phyloP scores from a whole-genome alignment of 2,888 invertebrate species.

The Ormyrus pomaceus region DNA sequence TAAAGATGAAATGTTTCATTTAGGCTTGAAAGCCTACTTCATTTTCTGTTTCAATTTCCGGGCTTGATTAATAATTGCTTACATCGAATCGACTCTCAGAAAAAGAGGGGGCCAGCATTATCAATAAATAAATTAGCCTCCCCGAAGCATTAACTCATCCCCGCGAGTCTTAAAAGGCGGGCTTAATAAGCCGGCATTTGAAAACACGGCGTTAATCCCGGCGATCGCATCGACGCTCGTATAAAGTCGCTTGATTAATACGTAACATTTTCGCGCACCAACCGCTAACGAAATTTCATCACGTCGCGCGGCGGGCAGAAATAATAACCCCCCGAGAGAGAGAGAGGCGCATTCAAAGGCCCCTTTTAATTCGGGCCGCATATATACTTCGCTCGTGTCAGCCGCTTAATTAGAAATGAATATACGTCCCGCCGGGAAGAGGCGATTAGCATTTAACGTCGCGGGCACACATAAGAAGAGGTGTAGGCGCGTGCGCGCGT shows the following conservation, averaged over 20 bases:
- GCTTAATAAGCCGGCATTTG: too few species aligned
- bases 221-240: not conserved
- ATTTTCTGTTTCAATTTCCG: too few species aligned
- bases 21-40: too few species aligned
- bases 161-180: too few species aligned
- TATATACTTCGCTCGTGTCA: conserved; percentile 21
- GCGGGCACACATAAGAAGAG: not conserved
- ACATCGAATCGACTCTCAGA: too few species aligned
- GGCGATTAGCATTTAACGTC: conserved; percentile 37
- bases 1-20: too few species aligned
- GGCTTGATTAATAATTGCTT: too few species aligned
- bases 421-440: not conserved
- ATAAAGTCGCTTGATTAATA: conserved; percentile 21
- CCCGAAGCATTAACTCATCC: too few species aligned
- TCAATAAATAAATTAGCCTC: too few species aligned
- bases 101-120: too few species aligned
- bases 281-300: conserved; percentile 33
- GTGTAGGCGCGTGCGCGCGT: not conserved
- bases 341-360: conserved; percentile 20
- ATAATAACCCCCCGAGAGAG: conserved; percentile 19
- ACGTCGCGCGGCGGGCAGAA: not conserved
- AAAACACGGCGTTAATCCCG: too few species aligned
- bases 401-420: conserved; percentile 45
- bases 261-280: not conserved
- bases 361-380: conserved; percentile 21